Evolutionary conservation across 2,113 vertebrate genomes (phyloP).

Genomic region (Rutilus rutilus): DNA sequence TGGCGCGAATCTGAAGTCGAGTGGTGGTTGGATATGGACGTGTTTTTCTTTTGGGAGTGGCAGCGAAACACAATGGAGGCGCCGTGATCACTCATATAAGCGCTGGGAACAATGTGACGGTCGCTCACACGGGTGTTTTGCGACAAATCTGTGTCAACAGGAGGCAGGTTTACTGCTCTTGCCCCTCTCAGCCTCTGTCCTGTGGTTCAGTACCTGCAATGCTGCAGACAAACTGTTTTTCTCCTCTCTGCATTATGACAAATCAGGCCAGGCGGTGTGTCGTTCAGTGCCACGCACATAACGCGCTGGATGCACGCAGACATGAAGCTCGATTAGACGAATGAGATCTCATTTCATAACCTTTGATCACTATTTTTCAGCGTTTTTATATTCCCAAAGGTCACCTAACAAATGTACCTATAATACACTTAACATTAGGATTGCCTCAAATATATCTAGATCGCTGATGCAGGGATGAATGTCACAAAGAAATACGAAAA

Average conservation of each 20-base stretch:
- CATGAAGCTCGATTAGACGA: background rate
- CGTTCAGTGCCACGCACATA: slow-evolving; percentile 21
- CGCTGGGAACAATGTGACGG: slow-evolving; percentile 12
- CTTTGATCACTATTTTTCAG: background rate
- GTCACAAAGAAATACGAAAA: background rate
- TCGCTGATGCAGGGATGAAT: background rate
- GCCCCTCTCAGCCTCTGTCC: slow-evolving; percentile 32
- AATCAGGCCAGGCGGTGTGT: slow-evolving; percentile 41
- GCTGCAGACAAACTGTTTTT: slow-evolving; percentile 56
- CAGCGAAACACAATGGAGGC: slow-evolving; percentile 33
- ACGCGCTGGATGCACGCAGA: slow-evolving; percentile 20
- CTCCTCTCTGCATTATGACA: slow-evolving; percentile 63
- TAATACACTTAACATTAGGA: background rate
- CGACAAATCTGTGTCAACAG: slow-evolving; percentile 34
- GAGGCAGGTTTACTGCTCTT: slow-evolving; percentile 32
- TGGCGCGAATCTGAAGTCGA: slow-evolving; percentile 6
- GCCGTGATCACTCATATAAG: background rate
- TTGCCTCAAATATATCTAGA: background rate
- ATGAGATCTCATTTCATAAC: background rate
- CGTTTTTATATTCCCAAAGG: background rate
- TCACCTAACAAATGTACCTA: background rate
- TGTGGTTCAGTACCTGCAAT: slow-evolving; percentile 53
- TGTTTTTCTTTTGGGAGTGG: slow-evolving; percentile 38
- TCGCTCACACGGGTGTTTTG: slow-evolving; percentile 1
- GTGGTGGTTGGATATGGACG: slow-evolving; percentile 7